These are phyloP conservation scores for Lophotis ruficrista DNA, from an alignment of 2,113 vertebrate genomes.

Conservation along the genomic window DNA sequence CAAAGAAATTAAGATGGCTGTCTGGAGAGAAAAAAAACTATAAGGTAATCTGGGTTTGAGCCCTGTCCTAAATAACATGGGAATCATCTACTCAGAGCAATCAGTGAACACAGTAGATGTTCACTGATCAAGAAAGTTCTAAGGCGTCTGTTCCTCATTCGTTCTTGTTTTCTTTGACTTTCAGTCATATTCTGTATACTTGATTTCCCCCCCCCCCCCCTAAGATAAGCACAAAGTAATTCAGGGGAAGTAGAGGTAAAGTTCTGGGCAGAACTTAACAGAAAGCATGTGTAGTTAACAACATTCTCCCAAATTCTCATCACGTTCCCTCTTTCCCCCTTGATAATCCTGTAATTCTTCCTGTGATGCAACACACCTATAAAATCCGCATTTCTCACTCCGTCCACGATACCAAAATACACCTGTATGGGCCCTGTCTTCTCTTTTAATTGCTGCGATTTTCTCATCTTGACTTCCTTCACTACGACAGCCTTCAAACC, in stretches of 20 bases:
- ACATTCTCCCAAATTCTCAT: not conserved
- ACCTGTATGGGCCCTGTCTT: accelerated
- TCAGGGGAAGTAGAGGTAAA: not conserved
- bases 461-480: not conserved
- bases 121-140: not conserved
- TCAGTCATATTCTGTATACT: not conserved
- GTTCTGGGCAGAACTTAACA: not conserved
- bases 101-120: not conserved
- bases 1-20: not conserved
- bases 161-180: not conserved
- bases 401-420: accelerated
- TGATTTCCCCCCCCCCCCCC: no score
- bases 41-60: not conserved
- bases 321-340: not conserved
- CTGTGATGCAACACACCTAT: not conserved
- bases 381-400: not conserved
- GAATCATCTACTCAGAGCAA: not conserved
- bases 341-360: not conserved
- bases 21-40: not conserved
- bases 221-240: not conserved
- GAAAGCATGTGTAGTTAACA: not conserved
- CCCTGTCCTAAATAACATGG: not conserved
- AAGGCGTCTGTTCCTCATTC: not conserved
- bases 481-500: not conserved
- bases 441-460: not conserved